Conservation (phyloP, 2,797 vertebrate genomes). For the Erpetoichthys calabaricus region DNA sequence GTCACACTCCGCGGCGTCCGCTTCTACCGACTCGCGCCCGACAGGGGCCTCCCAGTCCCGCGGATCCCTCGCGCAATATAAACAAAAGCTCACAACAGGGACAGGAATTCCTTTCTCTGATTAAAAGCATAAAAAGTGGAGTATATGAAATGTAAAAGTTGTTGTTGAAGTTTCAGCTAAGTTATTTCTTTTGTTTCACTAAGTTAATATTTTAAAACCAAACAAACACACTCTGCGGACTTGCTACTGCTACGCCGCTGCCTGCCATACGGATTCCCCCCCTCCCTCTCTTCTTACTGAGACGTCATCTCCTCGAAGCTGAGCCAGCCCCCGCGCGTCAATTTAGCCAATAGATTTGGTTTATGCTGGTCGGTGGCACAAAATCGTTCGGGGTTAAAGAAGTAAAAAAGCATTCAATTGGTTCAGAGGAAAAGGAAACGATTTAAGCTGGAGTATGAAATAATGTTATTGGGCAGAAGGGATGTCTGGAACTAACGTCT, state of each 20-base stretch:
- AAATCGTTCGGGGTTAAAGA: background rate
- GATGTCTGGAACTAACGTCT: slow-evolving; percentile 4
- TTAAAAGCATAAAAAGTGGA: too few species aligned
- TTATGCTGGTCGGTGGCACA: slow-evolving; percentile 5
- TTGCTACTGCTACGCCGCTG: slow-evolving; percentile 37
- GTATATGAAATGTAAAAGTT: background rate
- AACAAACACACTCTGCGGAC: slow-evolving; percentile 35
- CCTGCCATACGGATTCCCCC: slow-evolving; percentile 51
- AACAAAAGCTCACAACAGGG: slow-evolving; percentile 28
- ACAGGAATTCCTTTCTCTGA: slow-evolving; percentile 14
- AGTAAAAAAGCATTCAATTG: slow-evolving; percentile 4
- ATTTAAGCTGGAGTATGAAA: slow-evolving; percentile 8
- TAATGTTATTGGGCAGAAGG: background rate
- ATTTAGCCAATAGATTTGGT: slow-evolving; percentile 31
- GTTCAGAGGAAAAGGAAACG: slow-evolving; percentile 4
- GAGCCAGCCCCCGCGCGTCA: background rate
- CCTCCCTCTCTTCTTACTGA: slow-evolving; percentile 46
- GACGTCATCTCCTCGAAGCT: slow-evolving; percentile 18
- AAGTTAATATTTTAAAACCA: too few species aligned
- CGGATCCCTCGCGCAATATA: slow-evolving; percentile 30
- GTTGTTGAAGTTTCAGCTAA: background rate
- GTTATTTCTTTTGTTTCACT: slow-evolving; percentile 12
- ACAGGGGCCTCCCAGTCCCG: slow-evolving; percentile 40
- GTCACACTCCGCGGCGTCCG: slow-evolving; percentile 34
- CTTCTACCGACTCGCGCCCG: slow-evolving; percentile 42